Evolutionary conservation across 2,888 invertebrate species (phyloP), one percentile per base, ranked within the genome.

Genomic region (Chloromyia formosa): DNA sequence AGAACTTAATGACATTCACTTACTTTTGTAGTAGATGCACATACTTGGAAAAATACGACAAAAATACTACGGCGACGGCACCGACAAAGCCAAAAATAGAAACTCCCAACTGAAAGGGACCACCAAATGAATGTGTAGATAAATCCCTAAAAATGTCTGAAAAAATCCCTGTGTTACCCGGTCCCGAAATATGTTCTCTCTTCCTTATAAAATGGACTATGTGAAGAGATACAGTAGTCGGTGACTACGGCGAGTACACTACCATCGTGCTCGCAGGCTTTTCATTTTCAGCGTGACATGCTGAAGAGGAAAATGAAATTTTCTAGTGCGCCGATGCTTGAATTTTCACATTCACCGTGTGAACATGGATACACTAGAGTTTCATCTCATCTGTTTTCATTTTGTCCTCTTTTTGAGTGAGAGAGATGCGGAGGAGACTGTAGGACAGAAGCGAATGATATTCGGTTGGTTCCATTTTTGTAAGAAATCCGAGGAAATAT

Each of bases 61-160:
- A 66, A 49, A 66, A 35, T 35, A 45, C 49, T 20, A 45, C 66
- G 22, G 45, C 2, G 45, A 22, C 49, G n/a, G 61, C 62, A 62
- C 75, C 75, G 45, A 60, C 68, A 27, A 49, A 35, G 73, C 54
- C 73, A 73, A 61, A 68, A 75, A 75, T 73, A 73, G 73, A 73
- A 68, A 73, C 54, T 60, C 66, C 7, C 66, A 56, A 75, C 75
- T 75, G 73, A 73, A 60, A 56, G 56, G 71, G 66, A 66, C 66
- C 45, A 49, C 20, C 45, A 20, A 5, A 20, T 14, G 22, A 49
- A n/a, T n/a, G n/a, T 49, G n/a, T 45, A 16, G 66, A 66, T 66
- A 66, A 23, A 66, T 66, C 66, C 66, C 66, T 66, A 22, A 7
- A 49, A 58, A 22, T 23, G 60, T 10, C 18, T 58, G 22, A 69